Base-by-base conservation (phyloP, 2,113 vertebrate genomes). In the Riparia riparia region DNA sequence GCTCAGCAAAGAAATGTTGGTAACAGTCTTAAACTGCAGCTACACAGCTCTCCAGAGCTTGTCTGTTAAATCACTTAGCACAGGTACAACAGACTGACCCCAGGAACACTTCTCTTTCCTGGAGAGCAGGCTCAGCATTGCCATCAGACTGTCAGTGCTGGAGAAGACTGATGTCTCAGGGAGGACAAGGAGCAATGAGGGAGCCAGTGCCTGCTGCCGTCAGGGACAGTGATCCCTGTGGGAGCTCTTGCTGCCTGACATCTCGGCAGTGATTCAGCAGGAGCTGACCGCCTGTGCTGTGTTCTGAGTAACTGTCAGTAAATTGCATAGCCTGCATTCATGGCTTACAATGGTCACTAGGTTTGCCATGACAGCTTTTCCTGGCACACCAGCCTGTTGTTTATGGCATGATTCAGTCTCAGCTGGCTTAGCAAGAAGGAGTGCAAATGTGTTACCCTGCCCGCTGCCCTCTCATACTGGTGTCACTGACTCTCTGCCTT, bases 361-460 rank as follows among this genome's bases (percentile, higher is more conserved):
- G 70, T 70, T 95, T 70, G 79, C 93, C 93, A 95, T 74, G 89
- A 92, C 71, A 70, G 89, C 94, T 95, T 93, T 96, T 92, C 80
- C 95, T 91, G 91, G 96, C 95, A 95, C 85, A 70, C 58, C 92
- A 92, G 56, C 61, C 73, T 64, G 70, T 92, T 94, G 85, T 96
- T 93, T 80, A 71, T 57, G 79, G 81, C 66, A 37, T 95, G 96
- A 97, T 57, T 95, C 95, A 92, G 87, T 42, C 85, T 95, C 96
- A 95, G 92, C 94, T 95, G 94, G 89, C 70, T 91, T 74, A 93
- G 81, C 74, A 54, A 90, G 91, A 50, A 82, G 82, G 72, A 84
- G 56, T 84, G 86, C 72, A 83, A 92, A 90, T 77, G 74, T 12
- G 42, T 66, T 76, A 57, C 44, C 50, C 84, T 89, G 92, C 82